Conservation (phyloP, 2,113 vertebrate genomes). For the Fukomys damarensis region DNA sequence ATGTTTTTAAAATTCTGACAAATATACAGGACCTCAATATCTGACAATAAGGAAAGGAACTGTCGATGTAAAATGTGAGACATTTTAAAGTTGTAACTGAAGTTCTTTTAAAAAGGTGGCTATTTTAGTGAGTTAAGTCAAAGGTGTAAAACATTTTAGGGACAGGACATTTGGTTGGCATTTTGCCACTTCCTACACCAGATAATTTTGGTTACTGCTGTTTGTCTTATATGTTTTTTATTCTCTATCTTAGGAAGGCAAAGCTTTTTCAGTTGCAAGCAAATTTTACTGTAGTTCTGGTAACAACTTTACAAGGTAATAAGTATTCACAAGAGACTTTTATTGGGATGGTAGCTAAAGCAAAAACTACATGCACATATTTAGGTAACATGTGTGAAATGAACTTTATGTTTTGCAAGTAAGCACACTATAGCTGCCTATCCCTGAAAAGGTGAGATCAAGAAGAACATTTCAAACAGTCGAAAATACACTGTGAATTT, state of each 20-base stretch:
- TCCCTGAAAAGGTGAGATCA: not conserved
- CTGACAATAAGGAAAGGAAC: not conserved
- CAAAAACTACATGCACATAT: conserved; percentile 67
- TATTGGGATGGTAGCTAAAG: conserved; percentile 70
- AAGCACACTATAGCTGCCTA: not conserved
- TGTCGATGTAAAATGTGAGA: conserved; percentile 24
- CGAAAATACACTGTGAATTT: conserved; percentile 37
- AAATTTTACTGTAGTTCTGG: conserved; percentile 72
- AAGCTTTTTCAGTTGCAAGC: conserved; percentile 67
- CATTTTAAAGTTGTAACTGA: conserved; percentile 49
- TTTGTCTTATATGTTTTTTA: conserved; percentile 72
- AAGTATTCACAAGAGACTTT: conserved; percentile 79
- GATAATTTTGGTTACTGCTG: conserved; percentile 66
- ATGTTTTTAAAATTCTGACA: not conserved
- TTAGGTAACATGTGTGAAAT: conserved; percentile 73
- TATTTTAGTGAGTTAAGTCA: conserved; percentile 40
- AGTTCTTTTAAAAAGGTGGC: conserved; percentile 62
- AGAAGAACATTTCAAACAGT: not conserved
- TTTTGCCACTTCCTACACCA: conserved; percentile 64
- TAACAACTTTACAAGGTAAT: conserved; percentile 81
- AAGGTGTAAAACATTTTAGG: conserved; percentile 55
- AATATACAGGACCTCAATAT: not conserved
- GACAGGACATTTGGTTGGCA: conserved; percentile 52
- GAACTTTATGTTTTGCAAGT: conserved; percentile 30
- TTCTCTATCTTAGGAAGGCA: conserved; percentile 69